A percentile compares a stretch with the other conserved stretches of the same genome.
Evolutionary conservation across 2,888 invertebrate genomes (phyloP).

Genomic region (Acrocyrtus sp.): DNA sequence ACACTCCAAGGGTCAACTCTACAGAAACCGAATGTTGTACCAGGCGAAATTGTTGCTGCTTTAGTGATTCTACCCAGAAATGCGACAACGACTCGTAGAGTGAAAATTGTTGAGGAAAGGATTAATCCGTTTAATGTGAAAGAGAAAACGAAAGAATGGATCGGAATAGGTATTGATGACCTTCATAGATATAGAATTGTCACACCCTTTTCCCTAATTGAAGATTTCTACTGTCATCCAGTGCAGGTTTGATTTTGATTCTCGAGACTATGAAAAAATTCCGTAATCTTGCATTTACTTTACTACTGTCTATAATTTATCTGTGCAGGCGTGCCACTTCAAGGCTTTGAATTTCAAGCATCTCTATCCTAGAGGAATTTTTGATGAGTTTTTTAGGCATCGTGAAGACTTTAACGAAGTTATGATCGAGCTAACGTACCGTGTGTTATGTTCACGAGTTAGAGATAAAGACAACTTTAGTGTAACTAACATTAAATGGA

Average conservation of each 20-base stretch:
- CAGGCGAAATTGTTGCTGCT: conserved; percentile 1
- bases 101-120: background rate
- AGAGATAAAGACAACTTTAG: no score
- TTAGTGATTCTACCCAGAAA: background rate
- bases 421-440: background rate
- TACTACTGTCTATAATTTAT: no score
- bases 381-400: conserved; percentile 1
- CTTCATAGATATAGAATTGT: background rate
- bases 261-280: no score
- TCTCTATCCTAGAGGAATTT: conserved; percentile 14
- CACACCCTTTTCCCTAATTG: background rate
- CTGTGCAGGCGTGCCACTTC: conserved; percentile 7
- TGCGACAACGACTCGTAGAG: background rate
- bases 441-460: background rate
- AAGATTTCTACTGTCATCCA: conserved; percentile 8
- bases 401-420: background rate
- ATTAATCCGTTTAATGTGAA: background rate
- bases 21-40: background rate
- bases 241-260: conserved; percentile 11
- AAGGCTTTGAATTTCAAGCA: conserved; percentile 1
- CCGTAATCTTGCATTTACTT: no score
- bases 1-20: background rate
- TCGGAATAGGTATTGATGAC: conserved; percentile 31
- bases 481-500: no score
- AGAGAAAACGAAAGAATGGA: no score